Evolutionary conservation across 2,113 vertebrate species (phyloP).

Genomic region (Vidua macroura): DNA sequence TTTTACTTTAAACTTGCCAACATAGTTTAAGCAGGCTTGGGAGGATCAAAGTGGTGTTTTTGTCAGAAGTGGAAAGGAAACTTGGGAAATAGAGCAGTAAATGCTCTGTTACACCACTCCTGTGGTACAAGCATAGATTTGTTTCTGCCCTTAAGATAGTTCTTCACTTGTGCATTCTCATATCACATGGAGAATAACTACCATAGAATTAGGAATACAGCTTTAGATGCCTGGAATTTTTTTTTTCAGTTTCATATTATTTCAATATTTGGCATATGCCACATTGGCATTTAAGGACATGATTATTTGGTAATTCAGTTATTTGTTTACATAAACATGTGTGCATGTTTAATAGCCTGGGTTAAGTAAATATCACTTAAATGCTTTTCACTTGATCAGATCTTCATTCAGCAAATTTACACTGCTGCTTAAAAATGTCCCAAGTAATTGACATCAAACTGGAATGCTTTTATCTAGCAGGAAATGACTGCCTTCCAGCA

Average conservation of each 20-base stretch:
- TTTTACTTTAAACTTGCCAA: background rate
- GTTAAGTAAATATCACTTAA: background rate
- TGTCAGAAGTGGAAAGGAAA: background rate
- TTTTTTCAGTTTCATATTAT: background rate
- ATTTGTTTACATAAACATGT: background rate
- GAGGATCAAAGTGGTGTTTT: conserved; percentile 24
- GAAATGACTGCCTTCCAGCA: conserved; percentile 4
- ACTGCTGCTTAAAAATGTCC: background rate
- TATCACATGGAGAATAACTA: background rate
- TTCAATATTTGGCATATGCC: background rate
- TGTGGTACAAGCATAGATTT: background rate
- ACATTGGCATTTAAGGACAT: background rate
- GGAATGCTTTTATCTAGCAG: conserved; percentile 3
- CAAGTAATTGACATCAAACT: background rate
- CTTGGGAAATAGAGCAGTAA: background rate
- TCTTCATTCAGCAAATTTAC: background rate
- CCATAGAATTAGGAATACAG: background rate
- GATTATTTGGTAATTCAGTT: background rate
- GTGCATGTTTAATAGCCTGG: background rate
- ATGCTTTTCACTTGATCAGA: background rate
- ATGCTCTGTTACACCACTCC: background rate
- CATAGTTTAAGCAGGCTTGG: background rate
- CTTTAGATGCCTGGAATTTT: background rate
- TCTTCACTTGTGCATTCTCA: background rate
- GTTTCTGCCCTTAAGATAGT: background rate